phyloP scores from a whole-genome alignment of 2,888 invertebrate species.

The Villa cingulata region DNA sequence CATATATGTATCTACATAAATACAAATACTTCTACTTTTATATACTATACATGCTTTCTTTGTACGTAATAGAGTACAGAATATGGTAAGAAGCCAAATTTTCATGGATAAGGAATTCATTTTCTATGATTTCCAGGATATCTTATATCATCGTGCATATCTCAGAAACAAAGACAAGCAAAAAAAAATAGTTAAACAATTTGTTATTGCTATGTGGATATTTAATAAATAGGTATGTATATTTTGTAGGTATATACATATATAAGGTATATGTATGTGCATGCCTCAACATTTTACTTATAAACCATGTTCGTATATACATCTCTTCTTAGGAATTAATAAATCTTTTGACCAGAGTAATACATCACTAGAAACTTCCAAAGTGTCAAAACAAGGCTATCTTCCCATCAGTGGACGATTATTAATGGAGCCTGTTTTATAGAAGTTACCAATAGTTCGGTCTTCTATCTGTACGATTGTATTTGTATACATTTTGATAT shows the following conservation, averaged over 20 bases:
- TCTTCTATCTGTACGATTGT: no score
- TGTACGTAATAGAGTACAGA: no score
- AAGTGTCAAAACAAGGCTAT: slow-evolving; percentile 10
- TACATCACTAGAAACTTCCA: slow-evolving; percentile 8
- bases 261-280: no score
- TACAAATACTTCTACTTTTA: not conserved
- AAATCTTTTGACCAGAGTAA: slow-evolving; percentile 7
- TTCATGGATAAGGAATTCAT: not conserved
- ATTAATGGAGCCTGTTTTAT: slow-evolving; percentile 7
- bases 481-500: no score
- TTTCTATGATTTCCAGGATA: not conserved
- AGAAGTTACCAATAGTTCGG: not conserved
- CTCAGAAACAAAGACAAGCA: no score
- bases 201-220: no score
- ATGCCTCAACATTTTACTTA: no score
- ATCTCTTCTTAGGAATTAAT: slow-evolving; percentile 6
- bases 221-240: no score
- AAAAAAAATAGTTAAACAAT: no score
- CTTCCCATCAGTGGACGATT: slow-evolving; percentile 7
- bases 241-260: no score
- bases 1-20: not conserved
- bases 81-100: no score
- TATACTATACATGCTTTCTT: no score
- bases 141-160: not conserved
- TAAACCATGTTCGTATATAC: slow-evolving; percentile 2